Conservation (phyloP, 2,113 vertebrate genomes). For the Hyperopisus bebe region DNA sequence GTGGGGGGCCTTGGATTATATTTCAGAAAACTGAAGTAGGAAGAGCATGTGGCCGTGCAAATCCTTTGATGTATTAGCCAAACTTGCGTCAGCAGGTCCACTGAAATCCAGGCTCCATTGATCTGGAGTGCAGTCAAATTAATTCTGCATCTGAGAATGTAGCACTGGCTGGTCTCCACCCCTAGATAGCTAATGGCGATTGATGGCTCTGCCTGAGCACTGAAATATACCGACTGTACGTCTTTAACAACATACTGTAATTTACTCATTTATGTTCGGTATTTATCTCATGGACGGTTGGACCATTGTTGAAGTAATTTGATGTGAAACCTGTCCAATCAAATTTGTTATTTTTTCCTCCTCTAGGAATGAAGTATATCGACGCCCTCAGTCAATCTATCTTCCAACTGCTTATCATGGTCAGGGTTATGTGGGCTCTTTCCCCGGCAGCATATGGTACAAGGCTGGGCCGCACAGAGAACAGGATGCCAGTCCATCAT, state of each 20-base stretch:
- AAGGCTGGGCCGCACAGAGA: background rate
- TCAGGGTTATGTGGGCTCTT: background rate
- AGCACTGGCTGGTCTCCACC: background rate
- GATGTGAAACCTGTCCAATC: background rate
- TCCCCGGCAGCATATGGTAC: background rate
- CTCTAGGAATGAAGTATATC: background rate
- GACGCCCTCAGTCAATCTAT: background rate
- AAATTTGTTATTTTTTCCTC: background rate
- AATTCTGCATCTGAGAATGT: conserved; percentile 6
- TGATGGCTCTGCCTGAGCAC: background rate
- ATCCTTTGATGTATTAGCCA: background rate
- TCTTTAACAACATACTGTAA: background rate
- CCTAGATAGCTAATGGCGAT: background rate
- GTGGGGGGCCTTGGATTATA: background rate
- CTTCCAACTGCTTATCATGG: background rate
- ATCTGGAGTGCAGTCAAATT: conserved; percentile 9
- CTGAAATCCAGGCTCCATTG: conserved; percentile 4
- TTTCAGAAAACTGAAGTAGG: background rate
- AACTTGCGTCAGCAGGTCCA: background rate
- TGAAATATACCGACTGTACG: background rate
- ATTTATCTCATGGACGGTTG: background rate
- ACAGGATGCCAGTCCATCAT: background rate
- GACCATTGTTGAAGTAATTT: background rate
- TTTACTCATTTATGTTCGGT: background rate
- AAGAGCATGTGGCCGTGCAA: background rate